Conservation (phyloP, 2,113 vertebrate species). For the Malurus cyaneus region DNA sequence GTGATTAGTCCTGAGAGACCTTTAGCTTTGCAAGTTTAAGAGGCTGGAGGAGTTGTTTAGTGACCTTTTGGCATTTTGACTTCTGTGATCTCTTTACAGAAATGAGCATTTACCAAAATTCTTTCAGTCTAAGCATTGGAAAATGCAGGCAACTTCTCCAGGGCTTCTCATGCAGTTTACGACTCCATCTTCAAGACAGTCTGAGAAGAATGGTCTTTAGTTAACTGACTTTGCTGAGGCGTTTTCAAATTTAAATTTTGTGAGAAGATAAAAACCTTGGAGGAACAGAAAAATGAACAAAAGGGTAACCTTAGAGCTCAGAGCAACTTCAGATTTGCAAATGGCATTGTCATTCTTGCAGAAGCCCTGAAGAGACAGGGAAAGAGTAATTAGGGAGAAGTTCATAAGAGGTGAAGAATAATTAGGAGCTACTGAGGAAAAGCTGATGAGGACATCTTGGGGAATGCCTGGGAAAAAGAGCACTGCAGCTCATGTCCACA, state of each 20-base stretch:
- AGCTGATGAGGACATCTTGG: not conserved
- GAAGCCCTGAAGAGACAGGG: constrained; percentile 3
- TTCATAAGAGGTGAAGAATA: constrained; percentile 42
- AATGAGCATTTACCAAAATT: not conserved
- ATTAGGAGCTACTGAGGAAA: constrained; percentile 35
- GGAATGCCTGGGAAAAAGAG: not conserved
- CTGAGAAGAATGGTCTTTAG: not conserved
- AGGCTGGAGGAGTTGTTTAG: not conserved
- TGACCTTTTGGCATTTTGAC: not conserved
- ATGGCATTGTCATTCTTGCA: constrained; percentile 35
- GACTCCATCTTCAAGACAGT: not conserved
- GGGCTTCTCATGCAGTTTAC: not conserved
- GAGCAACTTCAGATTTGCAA: constrained; percentile 13
- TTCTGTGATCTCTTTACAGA: not conserved
- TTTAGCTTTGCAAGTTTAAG: not conserved
- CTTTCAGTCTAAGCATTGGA: not conserved
- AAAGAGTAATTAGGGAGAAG: constrained; percentile 52
- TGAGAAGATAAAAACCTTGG: not conserved
- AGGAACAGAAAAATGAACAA: not conserved
- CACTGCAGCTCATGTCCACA: not conserved
- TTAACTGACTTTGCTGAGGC: not conserved
- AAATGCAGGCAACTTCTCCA: not conserved
- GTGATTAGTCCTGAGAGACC: not conserved
- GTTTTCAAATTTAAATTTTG: constrained; percentile 7
- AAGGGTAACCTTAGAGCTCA: constrained; percentile 3